Conservation (phyloP, 2,888 invertebrate genomes). For the Pristionchus japonicus region DNA sequence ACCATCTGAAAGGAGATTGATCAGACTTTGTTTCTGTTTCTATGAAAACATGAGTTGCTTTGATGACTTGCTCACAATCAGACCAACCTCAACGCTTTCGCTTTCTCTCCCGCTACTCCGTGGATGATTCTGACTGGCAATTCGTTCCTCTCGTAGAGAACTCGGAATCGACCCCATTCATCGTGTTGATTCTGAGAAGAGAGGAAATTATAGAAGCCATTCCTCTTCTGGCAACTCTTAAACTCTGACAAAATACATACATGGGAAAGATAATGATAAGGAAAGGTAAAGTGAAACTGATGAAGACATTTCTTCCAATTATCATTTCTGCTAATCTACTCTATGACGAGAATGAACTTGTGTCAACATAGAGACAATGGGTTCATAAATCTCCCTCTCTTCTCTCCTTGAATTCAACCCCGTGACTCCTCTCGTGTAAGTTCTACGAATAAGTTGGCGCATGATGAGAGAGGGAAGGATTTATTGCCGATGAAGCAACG, state of each 20-base stretch:
- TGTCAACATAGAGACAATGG: not conserved
- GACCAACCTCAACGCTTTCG: constrained; percentile 24
- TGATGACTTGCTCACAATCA: not conserved
- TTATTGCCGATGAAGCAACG: not conserved
- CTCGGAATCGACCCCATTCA: constrained; percentile 36
- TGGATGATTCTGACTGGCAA: constrained; percentile 24
- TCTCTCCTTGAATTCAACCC: not conserved
- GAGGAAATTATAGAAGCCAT: too few relatives aligned
- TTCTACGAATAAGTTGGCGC: not conserved
- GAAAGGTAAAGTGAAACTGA: too few relatives aligned
- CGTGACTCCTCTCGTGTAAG: not conserved
- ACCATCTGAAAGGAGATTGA: constrained; percentile 12
- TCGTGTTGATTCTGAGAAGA: constrained; percentile 20
- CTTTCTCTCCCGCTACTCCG: constrained; percentile 36
- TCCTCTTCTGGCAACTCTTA: too few relatives aligned
- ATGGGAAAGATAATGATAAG: too few relatives aligned
- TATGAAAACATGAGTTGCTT: too few relatives aligned
- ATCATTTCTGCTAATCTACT: not conserved
- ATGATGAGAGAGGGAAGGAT: not conserved
- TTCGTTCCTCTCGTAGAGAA: constrained; percentile 36
- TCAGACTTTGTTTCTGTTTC: too few relatives aligned
- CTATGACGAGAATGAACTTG: not conserved
- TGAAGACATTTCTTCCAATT: too few relatives aligned
- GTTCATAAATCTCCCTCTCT: not conserved
- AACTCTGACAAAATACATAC: too few relatives aligned